Percentiles rank a stretch among this genome's conserved stretches.
Conservation (phyloP, 2,113 vertebrate genomes). For the Cyanoramphus novaezelandiae region DNA sequence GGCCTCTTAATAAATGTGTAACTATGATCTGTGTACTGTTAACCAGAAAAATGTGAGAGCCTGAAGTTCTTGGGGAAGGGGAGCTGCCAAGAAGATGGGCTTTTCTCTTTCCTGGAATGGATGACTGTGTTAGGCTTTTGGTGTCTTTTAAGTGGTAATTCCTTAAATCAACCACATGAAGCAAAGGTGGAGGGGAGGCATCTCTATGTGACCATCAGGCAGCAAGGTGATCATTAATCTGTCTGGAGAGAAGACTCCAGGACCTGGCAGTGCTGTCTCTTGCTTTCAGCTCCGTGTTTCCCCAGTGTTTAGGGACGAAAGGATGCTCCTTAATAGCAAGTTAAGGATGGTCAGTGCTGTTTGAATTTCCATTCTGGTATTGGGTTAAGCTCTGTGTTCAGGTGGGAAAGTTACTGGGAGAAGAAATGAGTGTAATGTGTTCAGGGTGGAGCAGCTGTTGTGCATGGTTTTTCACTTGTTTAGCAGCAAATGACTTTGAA, state of each 20-base stretch:
- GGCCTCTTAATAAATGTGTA: constrained; percentile 67
- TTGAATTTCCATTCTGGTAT: background rate
- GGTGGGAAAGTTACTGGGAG: background rate
- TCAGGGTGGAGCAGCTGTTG: background rate
- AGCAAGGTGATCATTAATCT: constrained; percentile 37
- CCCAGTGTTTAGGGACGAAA: accelerated
- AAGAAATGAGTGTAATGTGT: background rate
- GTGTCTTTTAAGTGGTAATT: constrained; percentile 32
- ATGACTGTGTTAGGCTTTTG: constrained; percentile 1
- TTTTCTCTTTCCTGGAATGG: background rate
- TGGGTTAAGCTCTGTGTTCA: background rate
- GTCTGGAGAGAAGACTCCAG: background rate
- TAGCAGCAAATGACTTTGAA: background rate
- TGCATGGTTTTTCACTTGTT: accelerated
- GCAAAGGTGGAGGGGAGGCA: background rate
- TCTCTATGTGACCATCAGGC: background rate
- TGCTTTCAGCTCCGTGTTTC: accelerated
- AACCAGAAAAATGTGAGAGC: constrained; percentile 12
- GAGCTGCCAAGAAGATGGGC: constrained; percentile 21
- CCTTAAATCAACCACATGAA: constrained; percentile 41
- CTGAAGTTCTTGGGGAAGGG: background rate
- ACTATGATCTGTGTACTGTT: constrained; percentile 58
- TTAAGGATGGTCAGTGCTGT: background rate
- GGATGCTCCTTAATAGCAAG: background rate
- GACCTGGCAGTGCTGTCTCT: background rate